These are phyloP conservation scores for Anarrhichthys ocellatus DNA, from an alignment of 2,113 vertebrate species.

Conservation along the genomic window DNA sequence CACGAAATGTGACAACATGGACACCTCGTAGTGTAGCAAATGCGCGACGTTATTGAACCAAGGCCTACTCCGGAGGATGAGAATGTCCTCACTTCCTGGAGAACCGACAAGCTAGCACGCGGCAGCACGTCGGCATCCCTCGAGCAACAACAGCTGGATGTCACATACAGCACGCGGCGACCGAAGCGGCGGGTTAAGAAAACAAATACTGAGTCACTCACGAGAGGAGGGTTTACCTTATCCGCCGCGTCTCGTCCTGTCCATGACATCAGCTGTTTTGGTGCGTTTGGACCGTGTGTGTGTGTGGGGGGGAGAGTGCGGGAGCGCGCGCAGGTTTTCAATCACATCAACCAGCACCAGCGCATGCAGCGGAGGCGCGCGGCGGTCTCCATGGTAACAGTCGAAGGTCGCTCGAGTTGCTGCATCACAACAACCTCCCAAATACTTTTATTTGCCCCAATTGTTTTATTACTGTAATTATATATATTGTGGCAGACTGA, in stretches of 20 bases:
- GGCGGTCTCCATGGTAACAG: conserved; percentile 63
- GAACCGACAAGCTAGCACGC: conserved; percentile 49
- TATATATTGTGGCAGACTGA: background rate
- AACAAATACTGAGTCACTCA: conserved; percentile 65
- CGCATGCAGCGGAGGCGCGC: conserved; percentile 64
- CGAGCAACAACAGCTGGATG: conserved; percentile 1
- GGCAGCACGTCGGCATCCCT: conserved; percentile 33
- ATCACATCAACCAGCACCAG: conserved; percentile 65
- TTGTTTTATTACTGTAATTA: background rate
- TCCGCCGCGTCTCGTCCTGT: conserved; percentile 57
- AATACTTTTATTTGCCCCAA: background rate
- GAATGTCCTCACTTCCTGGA: conserved; percentile 76
- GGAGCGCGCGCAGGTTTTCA: conserved; percentile 68
- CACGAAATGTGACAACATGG: background rate
- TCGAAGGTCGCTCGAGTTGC: background rate
- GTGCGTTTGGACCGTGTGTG: conserved; percentile 48
- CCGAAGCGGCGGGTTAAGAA: conserved; percentile 1
- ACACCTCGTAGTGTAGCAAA: background rate
- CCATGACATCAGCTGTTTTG: conserved; percentile 71
- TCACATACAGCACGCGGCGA: background rate
- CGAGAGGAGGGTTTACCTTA: conserved; percentile 56
- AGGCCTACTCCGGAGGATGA: conserved; percentile 63
- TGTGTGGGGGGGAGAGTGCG: conserved; percentile 36
- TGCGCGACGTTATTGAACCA: background rate
- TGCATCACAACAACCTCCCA: conserved; percentile 1